Base-by-base conservation (phyloP, 1,140 invertebrate genomes). In the Acromyrmex charruanus region DNA sequence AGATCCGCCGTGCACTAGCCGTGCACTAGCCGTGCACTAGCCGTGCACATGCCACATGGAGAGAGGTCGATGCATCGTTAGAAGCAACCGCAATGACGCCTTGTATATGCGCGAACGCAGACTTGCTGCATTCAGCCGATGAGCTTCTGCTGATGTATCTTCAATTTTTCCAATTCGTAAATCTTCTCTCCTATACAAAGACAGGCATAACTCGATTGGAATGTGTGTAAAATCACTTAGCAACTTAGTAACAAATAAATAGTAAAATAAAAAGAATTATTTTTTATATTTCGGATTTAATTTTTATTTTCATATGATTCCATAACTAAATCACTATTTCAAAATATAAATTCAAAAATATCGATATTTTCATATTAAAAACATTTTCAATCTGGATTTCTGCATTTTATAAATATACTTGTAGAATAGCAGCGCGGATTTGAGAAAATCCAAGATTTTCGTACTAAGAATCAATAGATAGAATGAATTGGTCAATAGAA, bases 1-100 rank as follows among this genome's bases (percentile, higher is more conserved):
- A 95, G 90, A 91, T 91, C 79, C 85, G 79, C 81, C 90, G 88
- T 89, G 90, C 90, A 89, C 90, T 88, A 90, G 79, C 81, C 90
- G 90, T 89, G 90, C 89, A 89, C 90, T 88, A 90, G 89, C 89
- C 90, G 87, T 89, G 90, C 87, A 89, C 90, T 88, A 90, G 89
- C 89, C 90, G 87, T 89, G 90, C 87, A 89, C 85, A 88, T 85
- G 89, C 89, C 89, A 87, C 85, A 35, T 55, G 85, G 59, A 49
- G 49, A 82, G 87, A 89, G 90, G 87, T 87, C 89, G 89, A 81
- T 91, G 89, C 82, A 88, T 90, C 89, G 87, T 88, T 91, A 90
- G 77, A 66, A 61, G 79, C 84, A 80, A 88, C 65, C 71, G 88
- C 71, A 88, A 75, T 74, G 88, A 85, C 77, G 77, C 86, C 21